Evolutionary conservation across 2,797 vertebrate species (phyloP).

Genomic region (Cryptoprocta ferox): DNA sequence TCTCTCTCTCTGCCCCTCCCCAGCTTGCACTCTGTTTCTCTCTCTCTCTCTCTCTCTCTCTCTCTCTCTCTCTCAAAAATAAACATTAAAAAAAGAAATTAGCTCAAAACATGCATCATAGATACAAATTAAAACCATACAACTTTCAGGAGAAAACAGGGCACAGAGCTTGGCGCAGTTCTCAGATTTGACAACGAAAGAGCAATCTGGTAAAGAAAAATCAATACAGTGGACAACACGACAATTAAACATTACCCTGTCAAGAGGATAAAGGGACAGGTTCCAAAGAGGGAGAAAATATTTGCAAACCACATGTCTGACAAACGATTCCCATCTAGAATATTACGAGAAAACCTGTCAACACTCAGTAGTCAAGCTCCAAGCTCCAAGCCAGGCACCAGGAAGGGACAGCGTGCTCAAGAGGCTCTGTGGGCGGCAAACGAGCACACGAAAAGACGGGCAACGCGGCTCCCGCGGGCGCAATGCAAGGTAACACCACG

Average conservation of each 20-base stretch:
- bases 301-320: neutral
- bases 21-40: too few relatives aligned
- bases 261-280: neutral
- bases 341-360: neutral
- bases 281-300: neutral
- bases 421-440: neutral
- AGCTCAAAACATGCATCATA: neutral
- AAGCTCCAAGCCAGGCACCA: neutral
- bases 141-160: neutral
- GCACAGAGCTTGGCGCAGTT: neutral
- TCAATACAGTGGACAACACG: neutral
- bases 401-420: neutral
- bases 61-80: too few relatives aligned
- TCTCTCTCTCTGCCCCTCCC: too few relatives aligned
- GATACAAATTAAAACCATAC: neutral
- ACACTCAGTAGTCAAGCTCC: neutral
- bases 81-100: neutral
- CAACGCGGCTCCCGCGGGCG: neutral
- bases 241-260: neutral
- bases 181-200: neutral
- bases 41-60: too few relatives aligned
- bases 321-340: neutral
- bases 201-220: neutral
- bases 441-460: too few relatives aligned
- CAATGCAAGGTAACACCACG: accelerated